Percentiles rank a stretch among this genome's conserved stretches.
Evolutionary conservation across 2,888 invertebrate species (phyloP).

Genomic region (Parthenolecanium corni): DNA sequence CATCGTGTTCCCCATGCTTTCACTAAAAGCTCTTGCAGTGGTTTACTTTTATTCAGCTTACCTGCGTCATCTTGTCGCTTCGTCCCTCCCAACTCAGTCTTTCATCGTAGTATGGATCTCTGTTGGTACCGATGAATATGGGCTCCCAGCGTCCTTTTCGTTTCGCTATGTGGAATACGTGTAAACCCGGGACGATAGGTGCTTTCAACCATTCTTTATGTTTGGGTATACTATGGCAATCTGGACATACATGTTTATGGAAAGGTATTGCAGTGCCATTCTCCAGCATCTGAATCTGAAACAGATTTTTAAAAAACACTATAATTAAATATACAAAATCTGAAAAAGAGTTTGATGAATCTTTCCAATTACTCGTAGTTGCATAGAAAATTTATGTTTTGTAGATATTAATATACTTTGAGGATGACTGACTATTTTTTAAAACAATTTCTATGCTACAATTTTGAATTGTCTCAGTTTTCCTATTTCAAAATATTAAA

Average conservation of each 20-base stretch:
- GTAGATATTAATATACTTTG: too few relatives aligned
- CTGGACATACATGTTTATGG: slow-evolving; percentile 78
- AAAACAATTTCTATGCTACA: too few relatives aligned
- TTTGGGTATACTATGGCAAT: slow-evolving; percentile 78
- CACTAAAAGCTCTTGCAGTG: too few relatives aligned
- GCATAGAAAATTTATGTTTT: too few relatives aligned
- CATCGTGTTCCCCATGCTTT: too few relatives aligned
- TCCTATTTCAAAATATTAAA: too few relatives aligned
- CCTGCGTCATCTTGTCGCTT: slow-evolving; percentile 93
- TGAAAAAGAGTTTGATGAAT: too few relatives aligned
- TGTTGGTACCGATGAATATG: slow-evolving; percentile 80
- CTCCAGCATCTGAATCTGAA: slow-evolving; percentile 53
- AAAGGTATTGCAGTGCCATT: slow-evolving; percentile 76
- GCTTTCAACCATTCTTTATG: slow-evolving; percentile 69
- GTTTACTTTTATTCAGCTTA: too few relatives aligned
- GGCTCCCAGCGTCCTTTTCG: slow-evolving; percentile 84
- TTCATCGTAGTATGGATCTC: slow-evolving; percentile 80
- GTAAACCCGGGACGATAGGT: slow-evolving; percentile 45
- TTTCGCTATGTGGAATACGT: slow-evolving; percentile 75
- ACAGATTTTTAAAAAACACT: neutral
- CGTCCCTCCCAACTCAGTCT: slow-evolving; percentile 89
- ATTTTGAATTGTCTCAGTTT: too few relatives aligned
- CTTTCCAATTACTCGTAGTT: too few relatives aligned
- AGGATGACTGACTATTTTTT: too few relatives aligned
- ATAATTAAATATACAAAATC: neutral